Conservation (phyloP, 2,113 vertebrate genomes). For the Carassius gibelio region DNA sequence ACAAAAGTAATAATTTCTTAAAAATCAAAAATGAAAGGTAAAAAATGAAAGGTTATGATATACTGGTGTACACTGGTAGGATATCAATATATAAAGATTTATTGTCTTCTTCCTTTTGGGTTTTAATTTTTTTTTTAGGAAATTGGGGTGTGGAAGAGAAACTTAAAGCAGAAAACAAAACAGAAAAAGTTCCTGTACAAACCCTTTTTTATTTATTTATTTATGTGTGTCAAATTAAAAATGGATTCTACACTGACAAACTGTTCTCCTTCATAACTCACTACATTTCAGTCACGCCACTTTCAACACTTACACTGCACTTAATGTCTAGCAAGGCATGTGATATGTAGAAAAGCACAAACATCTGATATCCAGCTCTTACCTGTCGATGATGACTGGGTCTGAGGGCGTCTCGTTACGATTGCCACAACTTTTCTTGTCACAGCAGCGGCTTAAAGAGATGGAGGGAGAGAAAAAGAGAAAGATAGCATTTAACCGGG, state of each 20-base stretch:
- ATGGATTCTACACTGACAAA: background rate
- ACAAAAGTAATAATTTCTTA: background rate
- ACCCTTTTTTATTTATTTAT: too few species aligned
- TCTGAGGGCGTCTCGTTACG: conserved; percentile 99
- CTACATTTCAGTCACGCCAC: background rate
- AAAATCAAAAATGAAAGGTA: background rate
- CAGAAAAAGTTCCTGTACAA: background rate
- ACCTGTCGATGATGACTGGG: conserved; percentile 99
- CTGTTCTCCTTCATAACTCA: background rate
- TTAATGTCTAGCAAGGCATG: background rate
- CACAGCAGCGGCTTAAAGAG: conserved; percentile 93
- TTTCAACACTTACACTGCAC: background rate
- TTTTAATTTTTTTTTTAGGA: background rate
- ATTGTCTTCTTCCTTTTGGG: background rate
- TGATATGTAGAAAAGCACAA: background rate
- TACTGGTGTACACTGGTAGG: background rate
- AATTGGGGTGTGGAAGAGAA: background rate
- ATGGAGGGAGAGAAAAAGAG: conserved; percentile 51
- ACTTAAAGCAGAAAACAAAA: background rate
- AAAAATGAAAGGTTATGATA: background rate
- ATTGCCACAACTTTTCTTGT: conserved; percentile 99
- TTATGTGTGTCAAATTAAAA: background rate
- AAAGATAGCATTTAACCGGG: conserved; percentile 49
- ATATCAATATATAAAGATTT: background rate
- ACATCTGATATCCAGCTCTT: conserved; percentile 75